Evolutionary conservation across 2,113 vertebrate species (phyloP), one percentile per base, ranked within the genome.

Genomic region (Chunga burmeisteri): DNA sequence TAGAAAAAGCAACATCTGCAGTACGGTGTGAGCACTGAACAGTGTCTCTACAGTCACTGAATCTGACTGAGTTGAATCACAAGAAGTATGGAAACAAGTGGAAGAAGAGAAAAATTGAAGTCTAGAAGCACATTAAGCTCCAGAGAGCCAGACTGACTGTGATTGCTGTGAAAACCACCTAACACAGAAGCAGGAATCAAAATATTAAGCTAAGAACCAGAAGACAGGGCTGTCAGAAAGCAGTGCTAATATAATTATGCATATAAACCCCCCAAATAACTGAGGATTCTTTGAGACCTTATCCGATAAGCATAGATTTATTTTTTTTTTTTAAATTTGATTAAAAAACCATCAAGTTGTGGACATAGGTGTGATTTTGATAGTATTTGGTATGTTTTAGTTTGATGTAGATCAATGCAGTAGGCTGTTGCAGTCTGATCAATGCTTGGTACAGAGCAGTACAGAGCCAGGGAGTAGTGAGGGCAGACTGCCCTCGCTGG

Each of bases 61-160:
- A 63, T 29, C 29, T 26, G 25, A 42, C 2, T 3, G 47, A 71
- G 36, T 2, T 34, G 62, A 86, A 74, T 38, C 44, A 58, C 1
- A 1, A n/a, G 20, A 42, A 63, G 3, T 17, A 34, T 0, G 1
- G 38, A n/a, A 63, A 9, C 8, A 61, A 65, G 13, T 11, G 30
- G 80, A 79, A 42, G 25, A 40, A 53, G 5, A 80, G 44, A 47
- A 86, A 87, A 61, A 59, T 12, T 1, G 1, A 70, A 30, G 27
- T n/a, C 50, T 55, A 79, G 66, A 52, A 36, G 30, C 16, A 47
- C 8, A 26, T 29, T 26, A 50, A 82, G 53, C 9, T 68, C 42
- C 55, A 82, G 53, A 83, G 55, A 42, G 21, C 9, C 34, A 55
- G 23, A 78, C 49, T 17, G 22, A 68, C 34, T 21, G 18, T 8